Base-by-base conservation (phyloP, 1,140 invertebrate species). In the Ectropis grisescens region DNA sequence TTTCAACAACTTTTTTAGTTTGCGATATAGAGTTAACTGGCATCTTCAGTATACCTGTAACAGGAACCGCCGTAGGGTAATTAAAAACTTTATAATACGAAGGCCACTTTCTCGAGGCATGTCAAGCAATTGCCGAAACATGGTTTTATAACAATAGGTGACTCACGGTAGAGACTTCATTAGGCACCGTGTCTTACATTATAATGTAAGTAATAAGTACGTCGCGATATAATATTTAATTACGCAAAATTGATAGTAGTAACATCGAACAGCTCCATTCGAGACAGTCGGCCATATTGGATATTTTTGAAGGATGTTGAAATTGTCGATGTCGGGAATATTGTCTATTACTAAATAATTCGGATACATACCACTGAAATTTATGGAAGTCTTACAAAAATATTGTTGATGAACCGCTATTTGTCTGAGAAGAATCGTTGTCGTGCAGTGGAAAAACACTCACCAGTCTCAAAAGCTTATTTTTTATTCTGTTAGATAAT, bases 1-100 rank as follows among this genome's bases (percentile, higher is more conserved):
- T 82, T 38, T 68, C 62, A 39, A 67, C 67, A 61, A 64, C 67
- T 74, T 78, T 74, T 68, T 74, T 81, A 33, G 53, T 70, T 78
- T 72, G 71, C 38, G 61, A 54, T 34, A 66, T 51, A 58, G 59
- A 70, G 58, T 81, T 81, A 69, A 79, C 62, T 74, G 70, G 76
- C 80, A 82, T 82, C 75, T 81, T 82, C 76, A 79, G 80, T 48
- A 76, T 66, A 80, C 76, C 80, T 82, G 62, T 8, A 69, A 81
- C 48, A 39, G 28, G 26, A 38, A 25, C 26, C 27, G 25, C n/a
- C 19, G 47, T 37, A 31, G 24, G 29, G 37, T 23, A 50, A 45
- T 41, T 47, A 46, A 41, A 48, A 25, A 29, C 33, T n/a, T n/a
- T n/a, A 34, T 49, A 44, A 49, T 51, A 58, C 29, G 37, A 29